Evolutionary conservation across 2,888 invertebrate genomes (phyloP).

Genomic region (Halictus quadricinctus): DNA sequence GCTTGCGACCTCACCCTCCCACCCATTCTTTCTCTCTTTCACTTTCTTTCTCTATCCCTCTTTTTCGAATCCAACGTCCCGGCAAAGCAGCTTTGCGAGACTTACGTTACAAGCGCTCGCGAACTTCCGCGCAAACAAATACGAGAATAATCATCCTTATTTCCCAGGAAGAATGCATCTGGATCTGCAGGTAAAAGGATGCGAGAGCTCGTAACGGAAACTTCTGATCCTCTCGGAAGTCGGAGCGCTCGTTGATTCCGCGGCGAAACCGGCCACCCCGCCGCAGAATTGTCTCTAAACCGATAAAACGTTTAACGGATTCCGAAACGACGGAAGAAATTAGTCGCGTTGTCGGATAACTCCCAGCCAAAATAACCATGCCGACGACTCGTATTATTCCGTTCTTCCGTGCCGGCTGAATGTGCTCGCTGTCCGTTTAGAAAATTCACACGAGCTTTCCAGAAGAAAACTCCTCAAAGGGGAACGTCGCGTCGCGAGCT

Average conservation of each 20-base stretch:
- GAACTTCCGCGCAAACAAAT: slow-evolving; percentile 8
- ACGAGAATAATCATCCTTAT: slow-evolving; percentile 8
- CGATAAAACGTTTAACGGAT: neutral
- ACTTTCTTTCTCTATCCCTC: neutral
- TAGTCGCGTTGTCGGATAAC: neutral
- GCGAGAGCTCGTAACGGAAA: neutral
- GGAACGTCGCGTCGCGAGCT: neutral
- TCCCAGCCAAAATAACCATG: neutral
- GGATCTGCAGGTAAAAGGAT: neutral
- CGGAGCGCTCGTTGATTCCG: neutral
- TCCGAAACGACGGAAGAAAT: neutral
- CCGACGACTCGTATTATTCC: neutral
- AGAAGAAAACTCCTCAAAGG: neutral
- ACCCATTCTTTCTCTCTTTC: neutral
- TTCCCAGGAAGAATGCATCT: neutral
- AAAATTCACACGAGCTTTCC: slow-evolving; percentile 7
- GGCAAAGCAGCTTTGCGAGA: neutral
- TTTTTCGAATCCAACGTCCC: neutral
- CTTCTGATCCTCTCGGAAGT: neutral
- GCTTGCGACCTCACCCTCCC: neutral
- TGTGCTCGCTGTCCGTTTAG: neutral
- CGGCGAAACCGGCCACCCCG: neutral
- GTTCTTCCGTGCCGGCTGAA: slow-evolving; percentile 4
- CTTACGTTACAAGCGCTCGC: neutral
- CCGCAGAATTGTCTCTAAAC: neutral